phyloP scores from a whole-genome alignment of 2,888 invertebrate species.

The Andrena haemorrhoa region DNA sequence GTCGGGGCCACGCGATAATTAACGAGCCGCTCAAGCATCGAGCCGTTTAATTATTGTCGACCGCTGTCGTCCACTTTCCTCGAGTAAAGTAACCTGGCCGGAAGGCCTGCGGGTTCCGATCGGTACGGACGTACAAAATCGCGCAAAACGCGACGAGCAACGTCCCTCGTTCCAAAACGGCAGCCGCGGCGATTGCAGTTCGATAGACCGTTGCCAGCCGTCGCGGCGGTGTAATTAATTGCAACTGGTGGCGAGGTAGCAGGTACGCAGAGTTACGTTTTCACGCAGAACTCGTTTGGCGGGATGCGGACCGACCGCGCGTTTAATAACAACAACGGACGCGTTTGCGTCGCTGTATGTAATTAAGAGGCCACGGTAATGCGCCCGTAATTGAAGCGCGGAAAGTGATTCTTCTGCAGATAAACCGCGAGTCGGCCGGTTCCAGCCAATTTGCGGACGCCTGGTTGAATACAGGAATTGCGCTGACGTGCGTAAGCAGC shows the following conservation, averaged over 20 bases:
- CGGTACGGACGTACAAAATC: constrained; percentile 20
- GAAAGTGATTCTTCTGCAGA: background rate
- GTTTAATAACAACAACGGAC: constrained; percentile 35
- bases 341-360: background rate
- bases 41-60: constrained; percentile 41
- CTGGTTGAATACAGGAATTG: background rate
- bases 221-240: constrained; percentile 60
- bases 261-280: constrained; percentile 48
- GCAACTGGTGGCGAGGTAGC: constrained; percentile 44
- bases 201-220: constrained; percentile 36
- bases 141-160: constrained; percentile 8
- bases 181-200: constrained; percentile 2
- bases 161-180: constrained; percentile 22
- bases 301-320: constrained; percentile 9
- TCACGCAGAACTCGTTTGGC: constrained; percentile 57
- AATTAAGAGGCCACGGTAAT: constrained; percentile 25
- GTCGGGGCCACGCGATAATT: constrained; percentile 23
- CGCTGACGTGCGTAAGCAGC: background rate
- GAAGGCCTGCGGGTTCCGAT: background rate
- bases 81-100: constrained; percentile 38
- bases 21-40: constrained; percentile 16
- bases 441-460: constrained; percentile 15
- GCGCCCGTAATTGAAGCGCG: constrained; percentile 24
- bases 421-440: background rate
- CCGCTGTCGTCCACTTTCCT: constrained; percentile 39